Evolutionary conservation across 2,888 invertebrate species (phyloP).

Genomic region (Parasteatoda lunata): DNA sequence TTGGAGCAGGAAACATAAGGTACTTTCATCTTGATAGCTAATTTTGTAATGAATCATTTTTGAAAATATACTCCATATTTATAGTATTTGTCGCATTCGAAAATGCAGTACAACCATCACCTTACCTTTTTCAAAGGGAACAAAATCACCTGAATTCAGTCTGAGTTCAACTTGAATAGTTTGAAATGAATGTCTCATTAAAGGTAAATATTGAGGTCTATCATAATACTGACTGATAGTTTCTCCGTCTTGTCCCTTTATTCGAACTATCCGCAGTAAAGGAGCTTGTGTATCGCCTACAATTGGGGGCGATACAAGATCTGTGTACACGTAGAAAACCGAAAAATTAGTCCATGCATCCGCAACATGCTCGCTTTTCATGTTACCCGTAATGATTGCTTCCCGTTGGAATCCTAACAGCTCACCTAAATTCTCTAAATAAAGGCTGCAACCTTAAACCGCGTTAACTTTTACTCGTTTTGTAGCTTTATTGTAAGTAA

Average conservation of each 20-base stretch:
- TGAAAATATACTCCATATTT: neutral
- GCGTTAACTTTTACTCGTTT: too few species aligned
- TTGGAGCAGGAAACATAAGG: slow-evolving; percentile 13
- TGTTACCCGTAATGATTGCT: neutral
- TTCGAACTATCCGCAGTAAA: slow-evolving; percentile 71
- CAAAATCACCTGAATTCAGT: slow-evolving; percentile 8
- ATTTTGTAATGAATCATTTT: neutral
- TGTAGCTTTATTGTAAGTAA: too few species aligned
- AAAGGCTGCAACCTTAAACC: too few species aligned
- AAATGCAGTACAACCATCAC: slow-evolving; percentile 21
- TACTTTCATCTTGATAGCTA: neutral
- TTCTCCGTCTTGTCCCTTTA: slow-evolving; percentile 45
- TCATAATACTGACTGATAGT: slow-evolving; percentile 1
- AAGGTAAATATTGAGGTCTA: too few species aligned
- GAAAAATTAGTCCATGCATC: neutral
- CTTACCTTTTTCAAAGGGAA: slow-evolving; percentile 36
- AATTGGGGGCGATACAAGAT: slow-evolving; percentile 70
- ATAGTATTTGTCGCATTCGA: slow-evolving; percentile 22
- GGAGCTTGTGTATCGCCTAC: slow-evolving; percentile 70
- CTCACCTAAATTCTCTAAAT: too few species aligned
- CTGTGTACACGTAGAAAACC: slow-evolving; percentile 70
- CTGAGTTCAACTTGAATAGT: slow-evolving; percentile 22
- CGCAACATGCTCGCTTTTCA: slow-evolving; percentile 10
- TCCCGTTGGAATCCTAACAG: slow-evolving; percentile 19
- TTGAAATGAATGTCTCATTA: too few species aligned